These are phyloP conservation scores for Hormaphis cornu DNA, from an alignment of 1,140 invertebrate species.

Conservation along the genomic window DNA sequence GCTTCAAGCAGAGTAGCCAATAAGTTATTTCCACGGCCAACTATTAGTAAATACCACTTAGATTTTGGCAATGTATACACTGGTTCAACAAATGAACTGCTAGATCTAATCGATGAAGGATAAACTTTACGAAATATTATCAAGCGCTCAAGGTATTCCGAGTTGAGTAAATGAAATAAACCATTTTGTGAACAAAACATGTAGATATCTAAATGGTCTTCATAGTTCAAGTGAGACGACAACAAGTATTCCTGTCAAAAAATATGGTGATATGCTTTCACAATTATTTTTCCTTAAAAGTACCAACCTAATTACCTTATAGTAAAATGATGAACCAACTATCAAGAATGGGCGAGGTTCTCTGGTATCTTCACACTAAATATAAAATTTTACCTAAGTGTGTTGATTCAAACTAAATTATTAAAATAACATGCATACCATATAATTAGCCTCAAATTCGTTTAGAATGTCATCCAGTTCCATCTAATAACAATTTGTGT, in stretches of 20 bases:
- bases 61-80: conserved; percentile 18
- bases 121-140: conserved; percentile 22
- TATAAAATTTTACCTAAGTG: background rate
- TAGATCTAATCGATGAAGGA: conserved; percentile 5
- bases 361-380: conserved; percentile 9
- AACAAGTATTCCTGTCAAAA: background rate
- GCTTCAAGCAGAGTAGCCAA: conserved; percentile 9
- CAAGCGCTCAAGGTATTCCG: conserved; percentile 12
- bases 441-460: conserved; percentile 21
- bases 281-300: background rate
- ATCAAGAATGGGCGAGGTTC: conserved; percentile 12
- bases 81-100: background rate
- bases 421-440: background rate
- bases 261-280: background rate
- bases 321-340: conserved; percentile 20
- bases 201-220: conserved; percentile 25
- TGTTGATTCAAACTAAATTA: background rate
- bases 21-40: conserved; percentile 15
- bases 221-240: conserved; percentile 3
- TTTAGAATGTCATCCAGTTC: conserved; percentile 24
- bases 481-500: conserved; percentile 17
- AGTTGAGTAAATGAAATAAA: background rate
- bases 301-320: background rate
- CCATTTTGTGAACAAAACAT: conserved; percentile 24
- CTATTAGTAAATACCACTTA: conserved; percentile 25